Evolutionary conservation across 2,113 vertebrate genomes (phyloP), one percentile per base, ranked within the genome.

Genomic region (Etheostoma cragini): DNA sequence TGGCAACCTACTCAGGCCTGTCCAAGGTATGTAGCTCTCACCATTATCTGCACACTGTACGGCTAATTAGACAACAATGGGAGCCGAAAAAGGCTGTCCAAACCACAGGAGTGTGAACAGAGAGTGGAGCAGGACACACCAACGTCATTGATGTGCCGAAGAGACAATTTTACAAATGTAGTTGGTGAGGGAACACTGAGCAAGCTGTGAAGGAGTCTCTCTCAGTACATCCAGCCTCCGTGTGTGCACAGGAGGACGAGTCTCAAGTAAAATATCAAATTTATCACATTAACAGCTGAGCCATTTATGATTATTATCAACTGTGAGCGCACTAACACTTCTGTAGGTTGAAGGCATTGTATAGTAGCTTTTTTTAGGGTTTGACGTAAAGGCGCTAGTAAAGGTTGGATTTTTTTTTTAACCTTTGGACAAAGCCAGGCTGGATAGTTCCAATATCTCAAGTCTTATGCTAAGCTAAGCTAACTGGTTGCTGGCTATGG

Each of bases 41-140:
- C n/a, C 53, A 72, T 79, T 77, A 88, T 82, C 76, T 62, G 71
- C 71, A 10, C 81, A 13, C 84, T 71, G 80, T 64, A 77, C 83
- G 67, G 71, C 64, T 90, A 92, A 91, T 92, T 91, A 89, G 72
- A 77, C 88, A 82, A 86, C 91, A 88, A 87, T 72, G 79, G 86
- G 13, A 13, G 67, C 76, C 1, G 73, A 63, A 76, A 35, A 26
- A 50, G 11, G 49, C 30, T 0, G 73, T 76, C 69, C 71, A 67
- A 50, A 35, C 54, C 56, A 54, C 63, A 42, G 56, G 77, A 56
- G 69, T 3, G 77, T 3, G 72, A 86, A 75, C 66, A 82, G 68
- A 62, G 83, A 65, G 81, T 3, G n/a, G 68, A 71, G 81, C 75
- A 71, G 87, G 80, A 72, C 58, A 80, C 24, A 14, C 26, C 72